A percentile compares a stretch with the other conserved stretches of the same genome.
Conservation (phyloP, 1,140 invertebrate genomes). For the Harlomillsia oculata region DNA sequence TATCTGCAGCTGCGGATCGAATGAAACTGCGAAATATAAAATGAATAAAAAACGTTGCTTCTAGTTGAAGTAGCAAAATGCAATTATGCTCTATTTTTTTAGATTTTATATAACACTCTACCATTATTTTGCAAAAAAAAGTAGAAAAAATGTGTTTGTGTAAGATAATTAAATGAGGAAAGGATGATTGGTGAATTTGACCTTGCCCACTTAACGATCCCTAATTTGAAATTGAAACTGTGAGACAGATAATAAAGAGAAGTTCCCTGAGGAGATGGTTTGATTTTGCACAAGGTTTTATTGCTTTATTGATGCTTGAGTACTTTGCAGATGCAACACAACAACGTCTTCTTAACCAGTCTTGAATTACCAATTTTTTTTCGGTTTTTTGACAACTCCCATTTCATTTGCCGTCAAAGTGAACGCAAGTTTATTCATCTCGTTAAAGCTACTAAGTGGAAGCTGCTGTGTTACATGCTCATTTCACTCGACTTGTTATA, state of each 20-base stretch:
- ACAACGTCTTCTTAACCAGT: too few relatives aligned
- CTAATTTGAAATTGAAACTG: conserved; percentile 5
- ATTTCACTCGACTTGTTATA: background rate
- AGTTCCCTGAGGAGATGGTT: too few relatives aligned
- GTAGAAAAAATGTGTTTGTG: background rate
- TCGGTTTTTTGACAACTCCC: background rate
- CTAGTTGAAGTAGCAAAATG: too few relatives aligned
- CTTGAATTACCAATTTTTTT: too few relatives aligned
- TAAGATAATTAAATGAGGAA: background rate
- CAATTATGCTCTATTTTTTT: too few relatives aligned
- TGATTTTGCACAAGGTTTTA: conserved; percentile 13
- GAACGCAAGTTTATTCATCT: conserved; percentile 13
- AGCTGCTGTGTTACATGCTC: background rate
- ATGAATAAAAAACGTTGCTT: too few relatives aligned
- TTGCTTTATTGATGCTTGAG: conserved; percentile 12
- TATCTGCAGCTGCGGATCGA: too few relatives aligned
- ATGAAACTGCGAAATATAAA: too few relatives aligned
- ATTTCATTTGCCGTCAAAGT: conserved; percentile 9
- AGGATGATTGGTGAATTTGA: background rate
- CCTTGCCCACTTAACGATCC: background rate
- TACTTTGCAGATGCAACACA: too few relatives aligned
- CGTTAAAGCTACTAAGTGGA: background rate
- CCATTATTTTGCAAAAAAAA: background rate
- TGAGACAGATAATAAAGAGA: too few relatives aligned
- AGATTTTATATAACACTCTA: too few relatives aligned